A percentile compares a stretch with the other conserved stretches of the same genome.
phyloP scores from a whole-genome alignment of 2,888 invertebrate genomes.

The Andrena flavipes region DNA sequence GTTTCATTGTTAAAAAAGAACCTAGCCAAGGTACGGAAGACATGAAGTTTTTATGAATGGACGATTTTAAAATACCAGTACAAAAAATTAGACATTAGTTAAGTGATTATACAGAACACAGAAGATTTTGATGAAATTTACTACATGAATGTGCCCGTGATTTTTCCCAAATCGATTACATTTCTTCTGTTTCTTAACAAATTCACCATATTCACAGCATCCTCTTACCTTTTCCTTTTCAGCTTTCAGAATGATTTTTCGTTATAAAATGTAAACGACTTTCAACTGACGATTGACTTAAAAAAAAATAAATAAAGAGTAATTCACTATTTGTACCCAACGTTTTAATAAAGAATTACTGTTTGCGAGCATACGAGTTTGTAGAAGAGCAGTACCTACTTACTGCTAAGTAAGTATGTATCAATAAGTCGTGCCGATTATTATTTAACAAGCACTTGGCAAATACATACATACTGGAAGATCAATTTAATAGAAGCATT shows the following conservation, averaged over 20 bases:
- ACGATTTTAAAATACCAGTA: not conserved
- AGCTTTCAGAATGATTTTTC: not conserved
- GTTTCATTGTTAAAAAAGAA: not conserved
- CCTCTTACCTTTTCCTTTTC: not conserved
- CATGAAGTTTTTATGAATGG: not conserved
- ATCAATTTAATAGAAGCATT: conserved; percentile 11
- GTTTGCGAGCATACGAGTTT: no score
- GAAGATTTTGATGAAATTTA: conserved; percentile 6
- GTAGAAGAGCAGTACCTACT: no score
- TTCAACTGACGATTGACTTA: no score
- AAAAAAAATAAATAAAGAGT: no score
- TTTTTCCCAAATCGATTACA: conserved; percentile 5
- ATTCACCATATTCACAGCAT: conserved; percentile 22
- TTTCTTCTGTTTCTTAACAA: conserved; percentile 25
- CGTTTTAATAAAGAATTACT: no score
- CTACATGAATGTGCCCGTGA: not conserved
- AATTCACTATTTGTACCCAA: no score
- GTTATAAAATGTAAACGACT: no score
- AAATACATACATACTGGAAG: conserved; percentile 11
- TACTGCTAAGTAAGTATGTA: no score
- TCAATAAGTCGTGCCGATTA: no score
- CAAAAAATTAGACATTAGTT: not conserved
- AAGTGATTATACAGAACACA: not conserved
- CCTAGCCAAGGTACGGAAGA: not conserved
- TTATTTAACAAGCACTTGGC: no score